A percentile compares a stretch with the other conserved stretches of the same genome.
These are phyloP conservation scores for Cathartes aura DNA, from an alignment of 2,113 vertebrate species.

Conservation along the genomic window DNA sequence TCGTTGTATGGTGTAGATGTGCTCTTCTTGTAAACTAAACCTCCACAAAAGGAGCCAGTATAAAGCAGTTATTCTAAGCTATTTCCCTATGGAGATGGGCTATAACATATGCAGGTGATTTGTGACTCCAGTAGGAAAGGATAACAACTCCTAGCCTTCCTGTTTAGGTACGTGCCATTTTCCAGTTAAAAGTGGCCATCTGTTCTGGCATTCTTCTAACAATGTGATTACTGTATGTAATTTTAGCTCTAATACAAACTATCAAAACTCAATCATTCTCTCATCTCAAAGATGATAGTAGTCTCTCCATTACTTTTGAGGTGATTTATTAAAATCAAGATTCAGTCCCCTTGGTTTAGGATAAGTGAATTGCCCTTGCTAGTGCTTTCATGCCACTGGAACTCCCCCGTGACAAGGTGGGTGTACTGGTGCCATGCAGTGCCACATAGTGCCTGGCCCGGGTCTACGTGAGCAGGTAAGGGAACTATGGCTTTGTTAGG, in stretches of 20 bases:
- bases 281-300: neutral
- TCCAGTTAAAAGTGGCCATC: neutral
- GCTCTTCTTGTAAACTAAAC: neutral
- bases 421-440: neutral
- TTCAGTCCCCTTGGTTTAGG: neutral
- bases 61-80: neutral
- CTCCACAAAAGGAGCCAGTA: neutral
- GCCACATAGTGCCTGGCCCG: accelerated
- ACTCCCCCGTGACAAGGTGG: neutral
- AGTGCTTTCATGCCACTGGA: neutral
- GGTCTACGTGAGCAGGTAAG: neutral
- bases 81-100: neutral
- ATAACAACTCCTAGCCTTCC: neutral
- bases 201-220: neutral
- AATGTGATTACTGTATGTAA: neutral
- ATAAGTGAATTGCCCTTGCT: neutral
- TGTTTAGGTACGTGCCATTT: neutral
- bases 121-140: neutral
- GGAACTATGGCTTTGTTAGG: neutral
- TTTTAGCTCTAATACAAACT: neutral
- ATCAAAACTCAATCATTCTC: neutral
- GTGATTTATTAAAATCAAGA: neutral
- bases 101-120: neutral
- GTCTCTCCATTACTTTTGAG: neutral
- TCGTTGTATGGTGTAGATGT: neutral